Evolutionary conservation across 2,888 invertebrate species (phyloP), one percentile per base, ranked within the genome.

Genomic region (Ariolimax columbianus): DNA sequence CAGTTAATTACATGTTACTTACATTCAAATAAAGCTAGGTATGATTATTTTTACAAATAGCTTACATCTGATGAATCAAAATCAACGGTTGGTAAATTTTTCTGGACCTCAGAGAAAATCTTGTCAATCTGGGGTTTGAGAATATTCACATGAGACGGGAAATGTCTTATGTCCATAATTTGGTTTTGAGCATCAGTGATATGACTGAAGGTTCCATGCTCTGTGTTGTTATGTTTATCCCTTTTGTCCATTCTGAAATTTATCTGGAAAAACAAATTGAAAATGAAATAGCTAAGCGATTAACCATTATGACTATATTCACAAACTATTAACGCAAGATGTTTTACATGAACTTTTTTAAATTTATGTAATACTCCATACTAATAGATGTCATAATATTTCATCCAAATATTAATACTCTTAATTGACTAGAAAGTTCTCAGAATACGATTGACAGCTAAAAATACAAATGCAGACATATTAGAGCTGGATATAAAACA

Each of bases 51-150:
- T 38, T 7, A 72, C 3, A 72, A 72, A 40, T 40, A 26, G 40
- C 40, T 91, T 90, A 93, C 93, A 91, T 93, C 93, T 40, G 92
- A 92, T 6, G 92, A 81, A 63, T 93, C 92, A 89, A 92, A 92
- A 84, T 93, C 92, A 77, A 93, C 91, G n/a, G 91, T 90, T 19
- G 93, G 93, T 4, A 93, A 88, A 79, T 90, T 91, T 84, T 92
- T 91, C 86, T 92, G 91, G 17, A 93, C 91, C 89, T 93, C 93
- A 47, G 91, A 90, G 88, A 93, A 93, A 72, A 93, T 93, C 14
- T 89, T 88, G 83, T 92, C 92, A 73, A 93, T 88, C 75, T 91
- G 90, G n/a, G 92, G 93, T 86, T 92, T 92, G n/a, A 92, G 88
- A 30, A 78, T 81, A 11, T 72, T 84, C 1, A 73, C 51, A 23